Evolutionary conservation across 2,797 vertebrate genomes (phyloP), one percentile per base, ranked within the genome.

Genomic region (Artibeus jamaicensis): DNA sequence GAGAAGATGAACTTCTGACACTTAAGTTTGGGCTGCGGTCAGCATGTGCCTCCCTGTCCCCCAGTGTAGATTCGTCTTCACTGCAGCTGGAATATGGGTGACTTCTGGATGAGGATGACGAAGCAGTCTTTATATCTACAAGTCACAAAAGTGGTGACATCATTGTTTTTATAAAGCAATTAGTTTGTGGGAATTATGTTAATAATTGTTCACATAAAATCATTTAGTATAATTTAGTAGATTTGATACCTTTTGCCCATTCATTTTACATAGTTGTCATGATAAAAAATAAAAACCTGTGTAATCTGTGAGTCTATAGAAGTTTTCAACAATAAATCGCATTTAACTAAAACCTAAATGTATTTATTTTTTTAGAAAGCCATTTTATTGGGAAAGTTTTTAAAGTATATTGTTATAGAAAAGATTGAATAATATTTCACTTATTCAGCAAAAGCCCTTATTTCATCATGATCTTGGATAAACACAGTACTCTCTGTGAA

Each of bases 21-120:
- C 77, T 67, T 37, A 83, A 55, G 1, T 94, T 53, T 24, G 94
- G 48, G 5, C 92, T 85, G 68, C 62, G 79, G 46, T 71, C 67
- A 21, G 44, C 15, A 0, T 26, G 37, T 0, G 24, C 48, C 24
- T 91, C 91, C 90, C 37, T 18, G 0, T 0, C 73, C 4, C 83
- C 95, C 50, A 53, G 53, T 0, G 19, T n/a, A 24, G 97, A 97
- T 4, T 97, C 98, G 5, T 98, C 98, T 42, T 94, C 98, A 71
- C 98, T 98, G 82, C 98, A 98, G 55, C 97, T 98, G 16, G 98
- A 99, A 88, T 97, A 98, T 67, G 97, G 97, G 19, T 96, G 89
- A 85, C 98, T 98, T 96, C 85, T 74, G 26, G 98, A 98, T 1
- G 98, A 99, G 68, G 82, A 7, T 0, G 98, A 99, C 29, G 19